phyloP scores from a whole-genome alignment of 1,140 invertebrate species.

The Cataglyphis hispanica region DNA sequence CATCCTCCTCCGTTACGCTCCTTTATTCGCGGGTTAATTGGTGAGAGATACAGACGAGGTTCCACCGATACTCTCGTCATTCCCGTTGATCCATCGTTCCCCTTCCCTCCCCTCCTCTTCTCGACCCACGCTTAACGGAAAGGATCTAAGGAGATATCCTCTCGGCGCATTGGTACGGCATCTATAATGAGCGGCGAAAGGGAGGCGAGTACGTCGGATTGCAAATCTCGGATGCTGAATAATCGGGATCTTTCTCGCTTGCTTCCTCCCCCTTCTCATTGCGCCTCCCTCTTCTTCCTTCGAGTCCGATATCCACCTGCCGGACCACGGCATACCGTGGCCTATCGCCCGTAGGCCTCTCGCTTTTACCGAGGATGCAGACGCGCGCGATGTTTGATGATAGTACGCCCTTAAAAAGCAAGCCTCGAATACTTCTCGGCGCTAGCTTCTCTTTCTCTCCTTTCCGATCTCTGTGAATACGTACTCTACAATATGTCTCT shows the following conservation, averaged over 20 bases:
- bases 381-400: constrained; percentile 50
- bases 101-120: constrained; percentile 6
- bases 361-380: constrained; percentile 65
- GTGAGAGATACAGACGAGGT: constrained; percentile 25
- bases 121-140: constrained; percentile 46
- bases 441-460: neutral
- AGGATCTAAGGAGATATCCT: constrained; percentile 49
- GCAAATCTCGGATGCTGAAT: constrained; percentile 80
- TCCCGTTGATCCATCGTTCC: constrained; percentile 26
- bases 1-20: neutral
- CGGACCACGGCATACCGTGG: constrained; percentile 61
- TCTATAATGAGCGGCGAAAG: constrained; percentile 77
- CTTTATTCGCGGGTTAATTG: constrained; percentile 64
- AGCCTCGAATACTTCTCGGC: constrained; percentile 24
- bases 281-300: neutral
- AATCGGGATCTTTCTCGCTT: constrained; percentile 75
- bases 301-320: constrained; percentile 71
- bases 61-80: constrained; percentile 42
- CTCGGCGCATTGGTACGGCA: constrained; percentile 67
- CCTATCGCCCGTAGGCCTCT: constrained; percentile 67
- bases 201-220: constrained; percentile 80
- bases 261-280: constrained; percentile 48
- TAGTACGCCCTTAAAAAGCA: constrained; percentile 47
- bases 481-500: neutral
- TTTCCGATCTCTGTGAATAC: neutral